Evolutionary conservation across 37 sponge, comb jelly and placozoan species (phyloP).

Genomic region (Hexactinellida sp.): DNA sequence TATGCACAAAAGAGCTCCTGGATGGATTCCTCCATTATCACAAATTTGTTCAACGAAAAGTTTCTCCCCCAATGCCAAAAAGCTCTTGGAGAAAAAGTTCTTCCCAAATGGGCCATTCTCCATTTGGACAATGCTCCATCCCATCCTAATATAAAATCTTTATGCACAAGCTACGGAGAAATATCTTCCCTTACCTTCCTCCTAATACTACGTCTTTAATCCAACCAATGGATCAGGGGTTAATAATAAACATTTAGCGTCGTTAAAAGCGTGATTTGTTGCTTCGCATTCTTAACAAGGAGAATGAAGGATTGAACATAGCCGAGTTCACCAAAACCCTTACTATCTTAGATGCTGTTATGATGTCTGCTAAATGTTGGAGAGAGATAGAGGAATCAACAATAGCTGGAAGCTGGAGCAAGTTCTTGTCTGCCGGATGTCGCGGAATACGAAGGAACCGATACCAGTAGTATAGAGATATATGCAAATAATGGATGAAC

Average conservation of each 20-base stretch:
- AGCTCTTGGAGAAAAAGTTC: background rate
- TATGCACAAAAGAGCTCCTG: constrained; percentile 33
- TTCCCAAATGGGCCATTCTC: constrained; percentile 17
- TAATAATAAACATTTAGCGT: constrained; percentile 28
- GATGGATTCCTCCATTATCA: constrained; percentile 23
- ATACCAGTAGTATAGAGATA: too few relatives aligned
- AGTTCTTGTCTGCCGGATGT: background rate
- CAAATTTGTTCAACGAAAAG: constrained; percentile 23
- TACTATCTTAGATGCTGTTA: too few relatives aligned
- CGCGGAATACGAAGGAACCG: too few relatives aligned
- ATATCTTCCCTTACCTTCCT: constrained; percentile 21
- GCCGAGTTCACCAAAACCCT: too few relatives aligned
- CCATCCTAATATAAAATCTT: constrained; percentile 27
- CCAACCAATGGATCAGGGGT: constrained; percentile 42
- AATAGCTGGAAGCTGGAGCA: background rate
- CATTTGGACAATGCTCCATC: constrained; percentile 33
- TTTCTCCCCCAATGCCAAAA: constrained; percentile 22
- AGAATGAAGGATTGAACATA: too few relatives aligned
- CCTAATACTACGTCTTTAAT: constrained; percentile 32
- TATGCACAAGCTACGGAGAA: constrained; percentile 18
- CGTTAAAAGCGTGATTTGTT: constrained; percentile 20
- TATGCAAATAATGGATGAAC: too few relatives aligned
- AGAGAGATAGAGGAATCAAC: background rate
- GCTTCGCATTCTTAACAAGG: too few relatives aligned
- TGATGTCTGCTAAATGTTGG: too few relatives aligned